phyloP scores from a whole-genome alignment of 1,140 invertebrate species.

The Ganaspis sp. region DNA sequence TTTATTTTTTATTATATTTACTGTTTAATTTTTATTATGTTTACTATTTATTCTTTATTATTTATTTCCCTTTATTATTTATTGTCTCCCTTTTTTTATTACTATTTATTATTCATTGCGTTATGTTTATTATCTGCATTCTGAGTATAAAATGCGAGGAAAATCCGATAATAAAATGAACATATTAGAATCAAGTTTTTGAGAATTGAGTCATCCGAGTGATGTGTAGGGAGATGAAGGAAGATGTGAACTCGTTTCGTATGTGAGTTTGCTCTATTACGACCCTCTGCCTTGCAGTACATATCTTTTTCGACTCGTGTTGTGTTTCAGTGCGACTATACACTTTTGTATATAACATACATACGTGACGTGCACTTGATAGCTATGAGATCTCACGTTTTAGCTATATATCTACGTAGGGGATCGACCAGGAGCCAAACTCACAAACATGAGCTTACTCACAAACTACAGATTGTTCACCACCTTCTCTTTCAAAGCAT shows the following conservation, averaged over 20 bases:
- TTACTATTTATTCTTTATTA: no score
- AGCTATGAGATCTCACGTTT: slow-evolving; percentile 20
- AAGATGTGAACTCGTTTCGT: slow-evolving; percentile 13
- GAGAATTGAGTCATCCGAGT: neutral
- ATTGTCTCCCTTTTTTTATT: no score
- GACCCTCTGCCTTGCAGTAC: neutral
- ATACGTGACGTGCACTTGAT: slow-evolving; percentile 21
- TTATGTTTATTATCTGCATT: no score
- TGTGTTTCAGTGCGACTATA: neutral
- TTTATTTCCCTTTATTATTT: no score
- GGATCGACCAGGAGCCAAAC: slow-evolving; percentile 26
- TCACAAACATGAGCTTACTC: slow-evolving; percentile 31
- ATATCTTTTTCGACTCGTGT: slow-evolving; percentile 22
- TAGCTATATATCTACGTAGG: neutral
- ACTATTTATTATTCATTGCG: no score
- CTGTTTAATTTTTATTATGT: no score
- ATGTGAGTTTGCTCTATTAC: slow-evolving; percentile 18
- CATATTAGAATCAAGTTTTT: no score
- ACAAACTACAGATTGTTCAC: slow-evolving; percentile 26
- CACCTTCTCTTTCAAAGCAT: slow-evolving; percentile 21
- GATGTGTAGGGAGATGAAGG: neutral
- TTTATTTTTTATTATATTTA: no score
- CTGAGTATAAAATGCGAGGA: no score
- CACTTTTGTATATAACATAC: neutral
- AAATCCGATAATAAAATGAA: no score